Conservation (phyloP, 2,888 invertebrate genomes). For the Microchrysa polita region DNA sequence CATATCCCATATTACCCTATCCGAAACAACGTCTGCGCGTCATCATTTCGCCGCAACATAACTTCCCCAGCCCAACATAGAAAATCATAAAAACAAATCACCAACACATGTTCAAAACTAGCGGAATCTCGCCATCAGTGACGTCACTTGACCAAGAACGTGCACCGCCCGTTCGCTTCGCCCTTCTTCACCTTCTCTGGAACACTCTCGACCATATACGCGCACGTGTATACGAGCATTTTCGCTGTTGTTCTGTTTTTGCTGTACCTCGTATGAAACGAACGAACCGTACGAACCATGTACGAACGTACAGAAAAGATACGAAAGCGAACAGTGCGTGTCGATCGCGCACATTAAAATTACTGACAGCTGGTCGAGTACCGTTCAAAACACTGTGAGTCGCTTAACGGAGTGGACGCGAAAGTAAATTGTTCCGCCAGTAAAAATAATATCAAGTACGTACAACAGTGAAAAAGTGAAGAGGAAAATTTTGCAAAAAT, state of each 20-base stretch:
- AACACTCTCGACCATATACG: too few relatives aligned
- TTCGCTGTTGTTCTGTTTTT: not conserved
- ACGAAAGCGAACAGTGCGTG: not conserved
- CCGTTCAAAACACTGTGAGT: slow-evolving; percentile 41
- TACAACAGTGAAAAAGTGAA: not conserved
- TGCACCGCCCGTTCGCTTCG: not conserved
- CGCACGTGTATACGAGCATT: not conserved
- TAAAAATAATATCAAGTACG: too few relatives aligned
- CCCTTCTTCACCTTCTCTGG: not conserved
- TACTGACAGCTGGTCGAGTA: slow-evolving; percentile 32
- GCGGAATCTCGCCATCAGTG: slow-evolving; percentile 34
- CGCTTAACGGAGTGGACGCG: slow-evolving; percentile 16
- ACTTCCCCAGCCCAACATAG: not conserved
- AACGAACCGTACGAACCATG: too few relatives aligned
- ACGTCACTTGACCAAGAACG: too few relatives aligned
- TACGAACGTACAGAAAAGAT: too few relatives aligned
- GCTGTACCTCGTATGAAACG: too few relatives aligned
- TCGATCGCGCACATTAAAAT: slow-evolving; percentile 18
- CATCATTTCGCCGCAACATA: not conserved
- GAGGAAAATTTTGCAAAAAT: not conserved
- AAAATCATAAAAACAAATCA: not conserved
- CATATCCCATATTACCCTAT: not conserved
- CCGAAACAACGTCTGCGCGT: not conserved
- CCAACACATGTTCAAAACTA: not conserved
- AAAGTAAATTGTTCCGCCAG: not conserved